Conservation (phyloP, 2,888 invertebrate genomes). For the Perdita meconis region DNA sequence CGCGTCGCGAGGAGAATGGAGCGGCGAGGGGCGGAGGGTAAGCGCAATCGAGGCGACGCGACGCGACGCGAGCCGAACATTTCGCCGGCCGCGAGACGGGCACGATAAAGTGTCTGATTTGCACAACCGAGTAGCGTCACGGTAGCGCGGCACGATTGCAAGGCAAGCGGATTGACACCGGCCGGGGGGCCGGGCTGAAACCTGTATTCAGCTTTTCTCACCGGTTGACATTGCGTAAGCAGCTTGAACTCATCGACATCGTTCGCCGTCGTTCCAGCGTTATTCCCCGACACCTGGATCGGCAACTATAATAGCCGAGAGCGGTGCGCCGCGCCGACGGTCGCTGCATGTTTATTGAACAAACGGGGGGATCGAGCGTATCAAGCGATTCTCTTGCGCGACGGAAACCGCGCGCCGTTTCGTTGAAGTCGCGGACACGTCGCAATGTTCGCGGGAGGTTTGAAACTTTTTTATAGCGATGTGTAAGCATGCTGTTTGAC, state of each 20-base stretch:
- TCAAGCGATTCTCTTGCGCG: constrained; percentile 35
- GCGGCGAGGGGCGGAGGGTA: not conserved
- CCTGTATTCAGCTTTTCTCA: constrained; percentile 33
- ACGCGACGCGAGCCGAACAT: not conserved
- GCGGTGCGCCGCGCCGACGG: constrained; percentile 7
- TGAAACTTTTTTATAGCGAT: too few relatives aligned
- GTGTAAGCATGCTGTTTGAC: too few relatives aligned
- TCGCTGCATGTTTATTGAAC: constrained; percentile 59
- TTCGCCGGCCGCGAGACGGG: not conserved
- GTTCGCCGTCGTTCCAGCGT: constrained; percentile 28
- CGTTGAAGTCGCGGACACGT: not conserved
- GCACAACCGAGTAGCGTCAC: constrained; percentile 18
- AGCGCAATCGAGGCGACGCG: not conserved
- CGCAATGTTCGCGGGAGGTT: too few relatives aligned
- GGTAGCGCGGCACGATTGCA: constrained; percentile 32
- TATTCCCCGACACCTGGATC: constrained; percentile 47
- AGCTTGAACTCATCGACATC: constrained; percentile 40
- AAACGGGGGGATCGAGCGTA: constrained; percentile 46
- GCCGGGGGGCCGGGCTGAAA: constrained; percentile 19
- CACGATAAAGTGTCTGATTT: constrained; percentile 49
- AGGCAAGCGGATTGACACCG: constrained; percentile 44
- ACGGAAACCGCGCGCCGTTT: constrained; percentile 24
- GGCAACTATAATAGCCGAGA: constrained; percentile 50
- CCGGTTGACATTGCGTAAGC: constrained; percentile 54
- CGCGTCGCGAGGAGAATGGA: not conserved